Percentiles rank a stretch among this genome's conserved stretches.
Evolutionary conservation across 2,113 vertebrate genomes (phyloP).

Genomic region (Dryoscopus gambensis): DNA sequence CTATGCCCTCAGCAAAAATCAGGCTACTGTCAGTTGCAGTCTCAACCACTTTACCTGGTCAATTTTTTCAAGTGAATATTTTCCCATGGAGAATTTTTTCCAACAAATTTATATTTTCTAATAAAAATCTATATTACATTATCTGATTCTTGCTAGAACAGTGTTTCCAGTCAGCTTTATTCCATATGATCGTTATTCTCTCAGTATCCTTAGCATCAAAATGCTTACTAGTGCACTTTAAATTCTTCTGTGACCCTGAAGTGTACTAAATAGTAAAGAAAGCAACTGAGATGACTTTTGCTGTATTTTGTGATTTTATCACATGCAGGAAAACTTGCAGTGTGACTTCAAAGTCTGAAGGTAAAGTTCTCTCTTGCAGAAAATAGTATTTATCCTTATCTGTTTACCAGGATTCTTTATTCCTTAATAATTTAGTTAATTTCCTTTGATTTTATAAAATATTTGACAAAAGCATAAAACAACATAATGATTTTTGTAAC

Average conservation of each 20-base stretch:
- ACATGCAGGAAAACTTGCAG: background rate
- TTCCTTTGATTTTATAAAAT: background rate
- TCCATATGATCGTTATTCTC: background rate
- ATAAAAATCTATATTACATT: background rate
- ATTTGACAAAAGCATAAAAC: background rate
- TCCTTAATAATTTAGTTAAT: background rate
- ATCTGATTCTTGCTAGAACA: background rate
- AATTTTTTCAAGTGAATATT: background rate
- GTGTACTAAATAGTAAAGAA: conserved; percentile 1
- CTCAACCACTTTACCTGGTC: background rate
- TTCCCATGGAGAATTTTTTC: background rate
- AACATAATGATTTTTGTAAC: background rate
- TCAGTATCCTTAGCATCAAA: background rate
- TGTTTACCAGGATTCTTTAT: background rate
- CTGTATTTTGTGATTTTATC: background rate
- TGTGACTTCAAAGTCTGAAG: conserved; percentile 4
- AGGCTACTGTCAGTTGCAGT: background rate
- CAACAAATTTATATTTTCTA: background rate
- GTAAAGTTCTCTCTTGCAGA: background rate
- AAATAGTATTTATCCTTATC: background rate
- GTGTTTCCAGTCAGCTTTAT: background rate
- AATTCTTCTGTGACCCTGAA: background rate
- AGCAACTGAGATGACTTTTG: background rate
- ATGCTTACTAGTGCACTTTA: background rate
- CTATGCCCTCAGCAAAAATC: background rate